These are phyloP conservation scores for Eudyptes chrysolophus DNA, from an alignment of 2,113 vertebrate species.

Conservation along the genomic window DNA sequence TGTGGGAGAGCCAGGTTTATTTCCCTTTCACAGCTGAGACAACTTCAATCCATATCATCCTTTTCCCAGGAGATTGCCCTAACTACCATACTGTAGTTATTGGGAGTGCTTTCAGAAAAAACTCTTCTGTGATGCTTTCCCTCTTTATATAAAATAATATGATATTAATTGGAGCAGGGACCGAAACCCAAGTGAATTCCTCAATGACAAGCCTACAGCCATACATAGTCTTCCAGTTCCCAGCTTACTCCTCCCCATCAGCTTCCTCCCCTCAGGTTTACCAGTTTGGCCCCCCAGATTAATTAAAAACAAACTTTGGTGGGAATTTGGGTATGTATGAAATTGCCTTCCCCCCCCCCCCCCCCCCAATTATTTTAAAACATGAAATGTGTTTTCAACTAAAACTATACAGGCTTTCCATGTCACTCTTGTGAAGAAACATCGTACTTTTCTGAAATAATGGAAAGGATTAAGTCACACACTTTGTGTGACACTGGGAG, in stretches of 20 bases:
- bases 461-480: background rate
- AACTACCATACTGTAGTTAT: background rate
- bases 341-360: background rate
- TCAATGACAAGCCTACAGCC: background rate
- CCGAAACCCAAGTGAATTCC: background rate
- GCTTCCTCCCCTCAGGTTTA: background rate
- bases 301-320: background rate
- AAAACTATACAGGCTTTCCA: background rate
- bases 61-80: background rate
- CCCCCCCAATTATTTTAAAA: background rate
- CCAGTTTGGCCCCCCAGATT: background rate
- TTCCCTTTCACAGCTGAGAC: background rate
- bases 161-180: background rate
- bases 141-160: background rate
- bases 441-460: background rate
- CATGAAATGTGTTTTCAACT: background rate
- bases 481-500: fast-evolving
- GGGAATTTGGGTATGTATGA: background rate
- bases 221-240: background rate
- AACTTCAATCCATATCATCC: background rate
- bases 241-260: background rate
- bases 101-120: background rate
- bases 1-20: background rate
- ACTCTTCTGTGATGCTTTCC: background rate
- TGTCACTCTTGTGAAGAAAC: background rate